Evolutionary conservation across 2,113 vertebrate species (phyloP).

Genomic region (Platysternon megacephalum): DNA sequence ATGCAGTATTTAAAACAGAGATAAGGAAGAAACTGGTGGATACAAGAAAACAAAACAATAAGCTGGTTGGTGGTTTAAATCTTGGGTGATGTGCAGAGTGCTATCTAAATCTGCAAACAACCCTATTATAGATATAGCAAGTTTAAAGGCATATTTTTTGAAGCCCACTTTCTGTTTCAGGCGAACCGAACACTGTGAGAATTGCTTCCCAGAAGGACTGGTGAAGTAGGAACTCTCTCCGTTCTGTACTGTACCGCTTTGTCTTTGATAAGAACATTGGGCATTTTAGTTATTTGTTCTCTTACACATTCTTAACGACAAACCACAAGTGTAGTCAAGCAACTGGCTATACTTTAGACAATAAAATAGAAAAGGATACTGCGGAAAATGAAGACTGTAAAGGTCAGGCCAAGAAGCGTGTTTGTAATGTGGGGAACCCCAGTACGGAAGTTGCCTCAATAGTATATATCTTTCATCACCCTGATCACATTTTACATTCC

Average conservation of each 20-base stretch:
- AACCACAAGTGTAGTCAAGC: background rate
- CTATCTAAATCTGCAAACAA: background rate
- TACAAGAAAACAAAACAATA: background rate
- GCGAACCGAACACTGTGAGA: background rate
- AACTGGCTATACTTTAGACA: background rate
- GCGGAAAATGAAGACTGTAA: background rate
- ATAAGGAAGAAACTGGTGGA: background rate
- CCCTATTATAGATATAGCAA: background rate
- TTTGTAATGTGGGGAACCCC: background rate
- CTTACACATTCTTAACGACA: background rate
- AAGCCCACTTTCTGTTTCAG: background rate
- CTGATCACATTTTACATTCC: background rate
- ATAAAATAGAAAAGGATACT: background rate
- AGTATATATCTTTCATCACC: background rate
- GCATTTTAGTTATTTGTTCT: background rate
- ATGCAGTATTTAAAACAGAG: background rate
- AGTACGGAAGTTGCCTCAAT: background rate
- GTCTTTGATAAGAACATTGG: background rate
- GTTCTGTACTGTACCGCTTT: background rate
- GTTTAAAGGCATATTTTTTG: background rate
- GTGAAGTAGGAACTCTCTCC: background rate
- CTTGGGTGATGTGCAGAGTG: background rate
- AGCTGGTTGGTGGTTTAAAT: background rate
- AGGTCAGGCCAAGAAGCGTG: background rate
- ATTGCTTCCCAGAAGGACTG: background rate